Evolutionary conservation across 2,888 invertebrate species (phyloP).

Genomic region (Aphidoletes aphidimyza): DNA sequence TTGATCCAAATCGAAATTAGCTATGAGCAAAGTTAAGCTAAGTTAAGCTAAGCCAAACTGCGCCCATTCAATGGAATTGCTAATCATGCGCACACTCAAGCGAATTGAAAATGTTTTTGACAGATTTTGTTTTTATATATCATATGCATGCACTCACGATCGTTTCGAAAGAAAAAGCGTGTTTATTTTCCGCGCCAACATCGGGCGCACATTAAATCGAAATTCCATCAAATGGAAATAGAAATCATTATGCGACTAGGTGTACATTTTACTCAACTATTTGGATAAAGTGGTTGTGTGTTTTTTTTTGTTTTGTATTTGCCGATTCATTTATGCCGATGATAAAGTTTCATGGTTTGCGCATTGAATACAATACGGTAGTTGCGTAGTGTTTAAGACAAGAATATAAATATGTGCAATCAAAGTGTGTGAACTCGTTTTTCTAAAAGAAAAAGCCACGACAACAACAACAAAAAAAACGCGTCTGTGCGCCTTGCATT

Average conservation of each 20-base stretch:
- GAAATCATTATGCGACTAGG: neutral
- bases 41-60: neutral
- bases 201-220: neutral
- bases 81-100: neutral
- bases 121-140: no score
- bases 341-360: neutral
- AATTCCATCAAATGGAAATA: slow-evolving; percentile 42
- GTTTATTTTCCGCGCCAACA: neutral
- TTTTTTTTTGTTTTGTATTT: neutral
- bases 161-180: slow-evolving; percentile 33
- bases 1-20: neutral
- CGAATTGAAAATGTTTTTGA: neutral
- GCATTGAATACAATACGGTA: slow-evolving; percentile 44
- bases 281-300: neutral
- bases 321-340: neutral
- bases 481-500: no score
- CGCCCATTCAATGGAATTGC: neutral
- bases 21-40: neutral
- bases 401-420: slow-evolving; percentile 49
- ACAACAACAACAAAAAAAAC: no score
- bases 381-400: slow-evolving; percentile 33
- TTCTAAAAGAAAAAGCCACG: neutral
- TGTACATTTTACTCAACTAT: slow-evolving; percentile 27
- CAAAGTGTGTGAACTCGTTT: slow-evolving; percentile 44
- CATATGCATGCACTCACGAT: slow-evolving; percentile 50